phyloP scores from a whole-genome alignment of 2,888 invertebrate genomes.

The Nemurella pictetii region DNA sequence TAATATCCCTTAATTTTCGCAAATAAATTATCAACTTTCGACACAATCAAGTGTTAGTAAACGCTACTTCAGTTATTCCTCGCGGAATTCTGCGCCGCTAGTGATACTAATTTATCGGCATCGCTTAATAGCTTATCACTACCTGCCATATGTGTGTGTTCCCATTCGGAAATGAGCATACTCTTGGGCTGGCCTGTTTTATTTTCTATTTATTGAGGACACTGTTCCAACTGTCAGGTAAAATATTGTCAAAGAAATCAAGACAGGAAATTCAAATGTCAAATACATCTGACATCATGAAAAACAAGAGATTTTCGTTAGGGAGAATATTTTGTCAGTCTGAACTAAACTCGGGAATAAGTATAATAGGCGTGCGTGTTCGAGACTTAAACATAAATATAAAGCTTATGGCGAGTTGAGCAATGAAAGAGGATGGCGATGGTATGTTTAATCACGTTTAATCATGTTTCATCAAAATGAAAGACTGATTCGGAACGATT shows the following conservation, averaged over 20 bases:
- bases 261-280: neutral
- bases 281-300: neutral
- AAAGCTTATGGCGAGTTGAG: neutral
- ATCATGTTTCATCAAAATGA: neutral
- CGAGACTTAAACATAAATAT: neutral
- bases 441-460: neutral
- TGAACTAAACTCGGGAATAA: too few species aligned
- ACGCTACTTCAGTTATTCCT: too few species aligned
- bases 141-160: neutral
- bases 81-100: too few species aligned
- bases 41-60: neutral
- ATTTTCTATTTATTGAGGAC: neutral
- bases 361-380: neutral
- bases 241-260: neutral
- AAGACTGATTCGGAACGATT: neutral
- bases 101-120: neutral
- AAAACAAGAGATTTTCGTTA: neutral
- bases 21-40: neutral
- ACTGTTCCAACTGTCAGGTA: neutral
- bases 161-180: neutral
- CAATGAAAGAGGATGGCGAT: neutral
- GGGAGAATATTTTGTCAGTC: neutral
- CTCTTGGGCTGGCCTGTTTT: too few species aligned
- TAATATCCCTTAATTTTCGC: neutral
- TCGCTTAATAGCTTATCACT: neutral